Conservation (phyloP, 1,140 invertebrate species). For the Zaprionus capensis region DNA sequence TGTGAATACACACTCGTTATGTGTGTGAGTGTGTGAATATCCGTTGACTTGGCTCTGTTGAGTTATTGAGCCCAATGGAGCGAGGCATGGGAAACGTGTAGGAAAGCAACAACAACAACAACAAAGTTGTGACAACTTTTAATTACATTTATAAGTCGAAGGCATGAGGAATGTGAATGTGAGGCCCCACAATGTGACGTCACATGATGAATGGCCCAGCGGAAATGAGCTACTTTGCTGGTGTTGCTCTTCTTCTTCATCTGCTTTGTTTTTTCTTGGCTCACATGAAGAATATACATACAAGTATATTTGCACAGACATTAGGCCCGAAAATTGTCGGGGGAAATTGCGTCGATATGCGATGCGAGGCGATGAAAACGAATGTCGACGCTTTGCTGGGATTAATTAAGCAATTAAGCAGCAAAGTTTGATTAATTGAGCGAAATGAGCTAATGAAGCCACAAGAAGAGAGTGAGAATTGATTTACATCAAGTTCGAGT, state of each 20-base stretch:
- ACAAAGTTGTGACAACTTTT: slow-evolving; percentile 71
- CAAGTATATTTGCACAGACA: slow-evolving; percentile 28
- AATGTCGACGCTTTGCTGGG: slow-evolving; percentile 3
- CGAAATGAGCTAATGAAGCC: slow-evolving; percentile 54
- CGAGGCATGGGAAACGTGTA: slow-evolving; percentile 30
- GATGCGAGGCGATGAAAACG: slow-evolving; percentile 28
- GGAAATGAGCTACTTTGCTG: slow-evolving; percentile 63
- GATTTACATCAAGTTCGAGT: slow-evolving; percentile 13
- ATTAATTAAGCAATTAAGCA: slow-evolving; percentile 72
- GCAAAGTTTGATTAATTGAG: slow-evolving; percentile 74
- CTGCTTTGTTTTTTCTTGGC: not conserved
- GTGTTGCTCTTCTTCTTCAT: slow-evolving; percentile 5
- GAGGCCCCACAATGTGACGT: slow-evolving; percentile 29
- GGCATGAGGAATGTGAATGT: slow-evolving; percentile 13
- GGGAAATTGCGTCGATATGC: slow-evolving; percentile 4
- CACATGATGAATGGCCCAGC: slow-evolving; percentile 56
- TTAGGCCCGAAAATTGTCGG: slow-evolving; percentile 17
- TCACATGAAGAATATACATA: not conserved
- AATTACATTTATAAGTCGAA: slow-evolving; percentile 63
- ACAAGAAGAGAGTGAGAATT: not conserved
- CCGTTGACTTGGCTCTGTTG: slow-evolving; percentile 16
- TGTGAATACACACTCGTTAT: slow-evolving; percentile 8
- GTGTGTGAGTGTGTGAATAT: slow-evolving; percentile 32
- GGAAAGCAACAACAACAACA: not conserved
- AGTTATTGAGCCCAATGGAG: slow-evolving; percentile 37